Evolutionary conservation across 2,797 vertebrate genomes (phyloP), one percentile per base, ranked within the genome.

Genomic region (Pangasius larnaudii): DNA sequence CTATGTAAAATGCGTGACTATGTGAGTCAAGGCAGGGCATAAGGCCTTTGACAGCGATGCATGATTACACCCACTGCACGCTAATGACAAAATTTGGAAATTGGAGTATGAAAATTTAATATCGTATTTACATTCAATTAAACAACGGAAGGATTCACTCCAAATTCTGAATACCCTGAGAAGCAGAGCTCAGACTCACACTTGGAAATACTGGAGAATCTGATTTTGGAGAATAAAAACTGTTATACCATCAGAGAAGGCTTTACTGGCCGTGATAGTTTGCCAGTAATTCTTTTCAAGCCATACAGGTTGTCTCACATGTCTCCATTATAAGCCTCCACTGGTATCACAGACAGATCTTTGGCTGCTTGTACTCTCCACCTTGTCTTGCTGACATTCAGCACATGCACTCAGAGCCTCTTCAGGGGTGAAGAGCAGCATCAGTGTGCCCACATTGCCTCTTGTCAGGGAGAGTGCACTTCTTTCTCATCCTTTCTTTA

Each of bases 391-490:
- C 46, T 85, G 74, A 72, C 63, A 78, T 85, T 79, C 77, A 42
- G n/a, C 36, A 59, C 30, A 51, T 80, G 87, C 51, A 36, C 19
- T 59, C 49, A 59, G 67, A 61, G 39, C 39, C 53, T 30, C 51
- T 80, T 58, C 79, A 87, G 87, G 19, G 59, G 42, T 77, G 85
- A 69, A 56, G 46, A 63, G 61, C 72, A 51, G 11, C 14, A 22
- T n/a, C 80, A 72, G 65, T 22, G 13, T 75, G 39, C 24, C 49
- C 67, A 27, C 74, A 89, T 84, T 36, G 56, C 74, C 87, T 78
- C 85, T 63, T 78, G 88, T 85, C 56, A 79, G 65, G 61, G 71
- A n/a, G 84, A 69, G 90, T 89, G 69, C 46, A 80, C 39, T 86
- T 90, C 85, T 89, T 59, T 46, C 74, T 56, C 80, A 89, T 67